Evolutionary conservation across 2,888 invertebrate species (phyloP), one percentile per base, ranked within the genome.

Genomic region (Synanthedon tipuliformis): DNA sequence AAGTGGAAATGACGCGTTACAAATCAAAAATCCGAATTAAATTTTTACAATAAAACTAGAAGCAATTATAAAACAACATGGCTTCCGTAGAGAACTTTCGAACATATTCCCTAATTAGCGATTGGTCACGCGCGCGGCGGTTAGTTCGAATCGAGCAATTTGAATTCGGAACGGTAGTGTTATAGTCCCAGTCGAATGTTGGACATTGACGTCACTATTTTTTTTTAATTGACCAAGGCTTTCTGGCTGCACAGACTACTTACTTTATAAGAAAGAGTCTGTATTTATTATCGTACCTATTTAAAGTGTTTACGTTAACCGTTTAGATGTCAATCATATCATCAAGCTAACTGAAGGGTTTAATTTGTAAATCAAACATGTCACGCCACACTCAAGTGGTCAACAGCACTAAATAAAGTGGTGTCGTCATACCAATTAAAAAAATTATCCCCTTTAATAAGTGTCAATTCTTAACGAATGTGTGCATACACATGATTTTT

Each of bases 381-480:
- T 73, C 74, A 67, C 60, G 73, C 69, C 51, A 65, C 27, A 45
- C 63, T 60, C 67, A 71, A 73, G 73, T 77, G 75, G 73, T 68
- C 75, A 76, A 66, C 73, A 69, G 64, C 66, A 66, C 78, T 77
- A 78, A 80, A 82, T 76, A 79, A 78, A 82, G 76, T 64, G 79
- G 82, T 87, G 85, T 80, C 83, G 87, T 86, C 86, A 86, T 80
- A 73, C 83, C 85, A 87, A 87, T 87, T 86, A 84, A 86, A 86
- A 83, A 84, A 83, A 84, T 83, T 83, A 85, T 82, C 79, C 79
- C 80, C 77, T 72, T 85, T 86, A 85, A 85, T 85, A 86, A 84
- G 86, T 87, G 87, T 86, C 87, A 87, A 85, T 86, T 84, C 82
- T 80, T 85, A 87, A 87, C 84, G 81, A 86, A 87, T 85, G 86